Evolutionary conservation across 1,140 invertebrate species (phyloP), one percentile per base, ranked within the genome.

Genomic region (Acromyrmex echinatior): DNA sequence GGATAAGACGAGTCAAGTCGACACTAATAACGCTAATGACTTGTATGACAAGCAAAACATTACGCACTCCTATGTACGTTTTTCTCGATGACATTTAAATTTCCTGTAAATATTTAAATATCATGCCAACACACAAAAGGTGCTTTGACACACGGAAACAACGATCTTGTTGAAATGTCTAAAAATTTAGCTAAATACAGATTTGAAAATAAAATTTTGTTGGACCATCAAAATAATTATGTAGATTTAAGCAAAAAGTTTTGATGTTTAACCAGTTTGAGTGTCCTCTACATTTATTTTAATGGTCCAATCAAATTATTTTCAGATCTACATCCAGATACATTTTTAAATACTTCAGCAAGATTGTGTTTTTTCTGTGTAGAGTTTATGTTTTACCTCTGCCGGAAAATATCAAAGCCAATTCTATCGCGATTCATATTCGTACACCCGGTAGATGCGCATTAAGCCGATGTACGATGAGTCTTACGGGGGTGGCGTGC

Each of bases 401-500:
- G 4, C 12, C 65, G 14, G 10, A 49, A 10, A 16, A 2, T n/a
- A 35, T 35, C 14, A n/a, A 39, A 14, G 28, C 16, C 5, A 18
- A 56, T 18, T 68, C 12, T 16, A 21, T 14, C 5, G 21, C 49
- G 70, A 77, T 88, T 86, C 66, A 66, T 90, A 84, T 71, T 68
- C 73, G 87, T 87, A 92, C 92, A 93, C 91, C 91, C 93, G 92
- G 94, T 94, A 93, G 90, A 91, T 82, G 70, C 88, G 88, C 88
- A 86, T 84, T 90, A 89, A 87, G 89, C 71, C 87, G 87, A 86
- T 89, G 92, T 87, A 91, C 90, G 90, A 92, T 62, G 90, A 92
- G 80, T 87, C 91, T 90, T 93, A 95, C 90, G 94, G 94, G 94
- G 94, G 94, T 93, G 93, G 92, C 80, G 89, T 90, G 90, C 92